A percentile compares a stretch with the other conserved stretches of the same genome.
phyloP scores from a whole-genome alignment of 2,113 vertebrate genomes.

The Oryzias curvinotus region DNA sequence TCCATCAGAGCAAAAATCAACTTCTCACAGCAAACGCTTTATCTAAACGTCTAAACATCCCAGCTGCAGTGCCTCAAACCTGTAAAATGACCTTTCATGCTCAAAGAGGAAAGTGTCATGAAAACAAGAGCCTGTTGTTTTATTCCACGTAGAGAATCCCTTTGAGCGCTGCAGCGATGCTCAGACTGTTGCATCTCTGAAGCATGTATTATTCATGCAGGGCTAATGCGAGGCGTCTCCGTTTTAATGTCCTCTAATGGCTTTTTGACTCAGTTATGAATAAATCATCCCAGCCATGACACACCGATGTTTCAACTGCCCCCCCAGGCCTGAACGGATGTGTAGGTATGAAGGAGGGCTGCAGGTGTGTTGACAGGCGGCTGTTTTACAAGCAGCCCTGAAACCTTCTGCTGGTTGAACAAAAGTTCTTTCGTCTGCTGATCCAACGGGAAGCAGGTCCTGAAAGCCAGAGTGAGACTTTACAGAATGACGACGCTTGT shows the following conservation, averaged over 20 bases:
- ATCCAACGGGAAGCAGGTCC: too few species aligned
- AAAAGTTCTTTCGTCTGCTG: too few species aligned
- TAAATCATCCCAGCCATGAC: conserved; percentile 66
- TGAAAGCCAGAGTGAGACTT: too few species aligned
- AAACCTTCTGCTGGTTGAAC: too few species aligned
- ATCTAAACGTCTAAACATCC: too few species aligned
- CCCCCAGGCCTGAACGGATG: conserved; percentile 35
- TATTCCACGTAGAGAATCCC: too few species aligned
- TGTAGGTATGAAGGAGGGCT: conserved; percentile 22
- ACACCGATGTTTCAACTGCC: conserved; percentile 40
- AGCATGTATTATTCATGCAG: conserved; percentile 71
- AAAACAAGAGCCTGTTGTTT: too few species aligned
- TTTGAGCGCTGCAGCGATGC: too few species aligned
- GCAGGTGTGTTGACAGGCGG: not conserved
- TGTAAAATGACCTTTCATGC: too few species aligned
- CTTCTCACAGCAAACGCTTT: conserved; percentile 36
- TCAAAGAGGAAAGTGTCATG: too few species aligned
- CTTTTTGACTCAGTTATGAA: conserved; percentile 70
- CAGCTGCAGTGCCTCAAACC: too few species aligned
- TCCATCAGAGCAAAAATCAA: conserved; percentile 54
- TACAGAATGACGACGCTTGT: too few species aligned
- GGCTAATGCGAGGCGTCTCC: conserved; percentile 74
- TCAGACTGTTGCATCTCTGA: conserved; percentile 42
- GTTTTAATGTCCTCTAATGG: conserved; percentile 75
- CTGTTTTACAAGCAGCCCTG: not conserved